phyloP scores from a whole-genome alignment of 2,888 invertebrate species.

The Napeogenes inachia region DNA sequence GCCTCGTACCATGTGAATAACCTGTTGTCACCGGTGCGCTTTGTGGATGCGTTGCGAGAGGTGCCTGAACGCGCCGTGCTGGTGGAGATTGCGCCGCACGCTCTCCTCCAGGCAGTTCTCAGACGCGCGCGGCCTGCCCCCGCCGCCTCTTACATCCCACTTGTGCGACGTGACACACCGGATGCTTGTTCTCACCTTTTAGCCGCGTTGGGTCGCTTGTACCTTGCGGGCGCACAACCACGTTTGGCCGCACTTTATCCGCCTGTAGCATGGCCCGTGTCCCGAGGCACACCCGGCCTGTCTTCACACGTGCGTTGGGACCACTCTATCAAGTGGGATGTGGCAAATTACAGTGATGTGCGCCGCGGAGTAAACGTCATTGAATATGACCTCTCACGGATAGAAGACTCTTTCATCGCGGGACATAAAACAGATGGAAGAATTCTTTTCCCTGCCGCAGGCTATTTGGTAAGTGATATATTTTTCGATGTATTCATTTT shows the following conservation, averaged over 20 bases:
- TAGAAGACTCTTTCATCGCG: conserved; percentile 84
- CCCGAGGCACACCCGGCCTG: conserved; percentile 93
- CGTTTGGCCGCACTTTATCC: conserved; percentile 85
- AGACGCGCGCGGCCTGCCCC: conserved; percentile 89
- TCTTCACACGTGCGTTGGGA: conserved; percentile 94
- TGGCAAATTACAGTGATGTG: conserved; percentile 83
- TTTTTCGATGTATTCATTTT: too few relatives aligned
- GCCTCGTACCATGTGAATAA: conserved; percentile 98
- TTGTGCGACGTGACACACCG: conserved; percentile 88
- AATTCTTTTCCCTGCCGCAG: conserved; percentile 95
- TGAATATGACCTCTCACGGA: conserved; percentile 85
- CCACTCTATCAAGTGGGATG: conserved; percentile 91
- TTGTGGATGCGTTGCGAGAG: conserved; percentile 90
- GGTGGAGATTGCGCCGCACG: conserved; percentile 96
- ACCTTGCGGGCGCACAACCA: conserved; percentile 88
- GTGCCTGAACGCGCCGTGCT: conserved; percentile 92
- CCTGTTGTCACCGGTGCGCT: conserved; percentile 93
- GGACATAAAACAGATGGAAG: conserved; percentile 97
- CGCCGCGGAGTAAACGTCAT: conserved; percentile 86
- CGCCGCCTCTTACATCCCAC: conserved; percentile 85
- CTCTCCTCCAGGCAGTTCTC: conserved; percentile 94
- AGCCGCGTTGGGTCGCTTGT: conserved; percentile 85
- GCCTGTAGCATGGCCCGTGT: conserved; percentile 88
- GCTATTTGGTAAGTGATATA: conserved; percentile 82
- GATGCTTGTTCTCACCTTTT: conserved; percentile 87